phyloP scores from a whole-genome alignment of 1,140 invertebrate genomes.

The Globodera rostochiensis region DNA sequence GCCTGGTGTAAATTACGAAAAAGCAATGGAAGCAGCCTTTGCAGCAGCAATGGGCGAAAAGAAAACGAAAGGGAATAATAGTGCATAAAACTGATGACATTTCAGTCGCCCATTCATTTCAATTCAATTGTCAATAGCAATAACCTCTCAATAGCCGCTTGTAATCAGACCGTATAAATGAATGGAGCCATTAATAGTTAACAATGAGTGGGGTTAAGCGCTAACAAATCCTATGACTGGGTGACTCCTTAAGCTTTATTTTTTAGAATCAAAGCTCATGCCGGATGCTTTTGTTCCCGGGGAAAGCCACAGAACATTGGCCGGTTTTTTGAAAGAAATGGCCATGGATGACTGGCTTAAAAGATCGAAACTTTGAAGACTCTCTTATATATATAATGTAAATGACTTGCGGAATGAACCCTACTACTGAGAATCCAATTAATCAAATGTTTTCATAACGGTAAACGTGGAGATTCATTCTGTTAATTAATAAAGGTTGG shows the following conservation, averaged over 20 bases:
- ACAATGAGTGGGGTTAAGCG: neutral
- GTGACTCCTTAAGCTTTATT: neutral
- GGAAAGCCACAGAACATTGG: constrained; percentile 12
- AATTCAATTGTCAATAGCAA: neutral
- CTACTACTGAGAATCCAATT: no score
- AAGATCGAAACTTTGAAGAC: neutral
- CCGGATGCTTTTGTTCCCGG: constrained; percentile 87
- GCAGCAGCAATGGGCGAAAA: constrained; percentile 9
- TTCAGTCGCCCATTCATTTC: neutral
- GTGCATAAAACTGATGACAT: neutral
- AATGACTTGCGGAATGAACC: no score
- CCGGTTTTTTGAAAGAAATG: neutral
- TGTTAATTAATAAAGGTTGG: no score
- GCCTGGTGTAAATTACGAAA: constrained; percentile 69
- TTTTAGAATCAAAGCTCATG: constrained; percentile 70
- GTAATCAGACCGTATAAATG: neutral
- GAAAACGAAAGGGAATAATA: neutral
- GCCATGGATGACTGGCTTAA: neutral
- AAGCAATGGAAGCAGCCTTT: neutral
- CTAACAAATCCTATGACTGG: neutral
- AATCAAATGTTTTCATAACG: no score
- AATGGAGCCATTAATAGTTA: neutral
- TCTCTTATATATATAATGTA: no score
- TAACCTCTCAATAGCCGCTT: neutral
- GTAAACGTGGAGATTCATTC: no score